Evolutionary conservation across 2,888 invertebrate species (phyloP), one percentile per base, ranked within the genome.

Genomic region (Callinectes sapidus): DNA sequence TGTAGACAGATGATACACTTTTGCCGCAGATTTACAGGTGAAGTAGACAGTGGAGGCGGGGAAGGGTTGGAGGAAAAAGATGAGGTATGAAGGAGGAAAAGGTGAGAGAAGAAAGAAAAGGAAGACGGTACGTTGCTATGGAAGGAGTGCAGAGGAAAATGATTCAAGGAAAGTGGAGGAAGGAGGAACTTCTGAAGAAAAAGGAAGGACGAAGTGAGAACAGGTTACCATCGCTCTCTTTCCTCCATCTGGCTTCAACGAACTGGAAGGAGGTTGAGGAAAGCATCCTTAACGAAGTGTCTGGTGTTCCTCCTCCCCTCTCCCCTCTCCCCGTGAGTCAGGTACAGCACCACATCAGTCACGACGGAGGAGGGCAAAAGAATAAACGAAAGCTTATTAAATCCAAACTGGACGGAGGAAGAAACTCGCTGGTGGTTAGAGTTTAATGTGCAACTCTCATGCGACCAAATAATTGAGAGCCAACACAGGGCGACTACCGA

Each of bases 351-450:
- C 35, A 32, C 88, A 88, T 88, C 35, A 88, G n/a, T 88, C 88
- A 88, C 54, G 61, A 42, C 28, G 48, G n/a, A 48, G 13, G 81
- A 85, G 85, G 55, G 54, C 16, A 90, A 28, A 71, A 90, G 85
- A 90, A 86, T 90, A 86, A 86, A 90, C 86, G 61, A 42, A 61
- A 85, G 61, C 61, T 85, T 86, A 86, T 90, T 90, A 90, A 90
- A 86, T 86, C 71, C 90, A 90, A 90, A 88, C 88, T 55, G 32
- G 88, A 88, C 61, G 88, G 48, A 54, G 28, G 88, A 88, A 88
- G 88, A 88, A 90, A 90, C n/a, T 77, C 81, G 32, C 81, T 81
- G 81, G 77, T 18, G 28, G n/a, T 90, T n/a, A 77, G 48, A 77
- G 81, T 90, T 90, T 90, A 90, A 90, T 90, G 71, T 71, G 77